These are phyloP conservation scores for Callyntrura sp. DNA, from an alignment of 2,888 invertebrate genomes.

Conservation along the genomic window DNA sequence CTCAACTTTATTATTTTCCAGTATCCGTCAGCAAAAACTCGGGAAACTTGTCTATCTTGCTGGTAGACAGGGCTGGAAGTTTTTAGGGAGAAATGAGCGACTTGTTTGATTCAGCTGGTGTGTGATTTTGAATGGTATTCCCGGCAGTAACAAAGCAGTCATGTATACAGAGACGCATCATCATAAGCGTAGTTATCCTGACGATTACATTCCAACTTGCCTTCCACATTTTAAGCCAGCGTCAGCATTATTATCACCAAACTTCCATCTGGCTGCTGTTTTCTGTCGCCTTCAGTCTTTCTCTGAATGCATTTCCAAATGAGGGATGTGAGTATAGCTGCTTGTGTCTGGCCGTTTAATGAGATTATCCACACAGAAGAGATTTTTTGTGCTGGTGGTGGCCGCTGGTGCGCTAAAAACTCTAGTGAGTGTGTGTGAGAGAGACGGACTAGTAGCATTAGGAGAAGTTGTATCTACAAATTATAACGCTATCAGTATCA, in stretches of 20 bases:
- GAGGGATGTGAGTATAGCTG: conserved; percentile 10
- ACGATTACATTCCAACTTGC: too few relatives aligned
- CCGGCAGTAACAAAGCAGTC: too few relatives aligned
- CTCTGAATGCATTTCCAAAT: conserved; percentile 29
- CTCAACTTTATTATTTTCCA: background rate
- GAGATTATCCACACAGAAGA: conserved; percentile 12
- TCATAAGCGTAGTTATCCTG: too few relatives aligned
- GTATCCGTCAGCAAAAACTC: conserved; percentile 3
- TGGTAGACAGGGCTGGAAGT: background rate
- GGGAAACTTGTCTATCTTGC: background rate
- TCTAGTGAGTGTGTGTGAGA: too few relatives aligned
- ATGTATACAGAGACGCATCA: too few relatives aligned
- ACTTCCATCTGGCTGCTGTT: conserved; percentile 1
- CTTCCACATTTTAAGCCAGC: background rate
- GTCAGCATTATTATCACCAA: conserved; percentile 25
- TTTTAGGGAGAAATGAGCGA: background rate
- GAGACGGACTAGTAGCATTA: too few relatives aligned
- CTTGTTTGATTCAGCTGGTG: conserved; percentile 27
- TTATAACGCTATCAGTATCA: too few relatives aligned
- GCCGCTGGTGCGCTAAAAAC: too few relatives aligned
- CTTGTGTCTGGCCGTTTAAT: background rate
- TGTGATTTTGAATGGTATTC: too few relatives aligned
- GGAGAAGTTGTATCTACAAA: too few relatives aligned
- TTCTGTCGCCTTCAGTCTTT: conserved; percentile 17
- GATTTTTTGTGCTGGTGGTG: too few relatives aligned